Conservation (phyloP, 2,113 vertebrate species). For the Myxocyprinus asiaticus region DNA sequence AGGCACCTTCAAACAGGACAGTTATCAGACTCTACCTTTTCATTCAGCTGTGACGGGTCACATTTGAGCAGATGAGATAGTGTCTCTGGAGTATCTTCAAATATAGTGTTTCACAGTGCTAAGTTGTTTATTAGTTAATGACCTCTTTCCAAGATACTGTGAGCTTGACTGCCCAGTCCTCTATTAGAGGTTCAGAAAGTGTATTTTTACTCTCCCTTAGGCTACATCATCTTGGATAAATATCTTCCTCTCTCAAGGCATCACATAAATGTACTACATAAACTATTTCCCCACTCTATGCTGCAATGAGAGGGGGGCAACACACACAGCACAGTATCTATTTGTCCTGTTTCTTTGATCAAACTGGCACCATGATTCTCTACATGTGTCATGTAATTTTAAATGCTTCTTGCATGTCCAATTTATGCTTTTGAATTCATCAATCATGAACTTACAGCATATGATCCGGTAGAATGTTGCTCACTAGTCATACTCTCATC, state of each 20-base stretch:
- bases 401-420: not conserved
- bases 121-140: constrained; percentile 20
- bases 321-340: not conserved
- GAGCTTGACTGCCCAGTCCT: not conserved
- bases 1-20: not conserved
- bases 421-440: not conserved
- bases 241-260: not conserved
- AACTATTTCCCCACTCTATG: not conserved
- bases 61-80: not conserved
- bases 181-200: constrained; percentile 3
- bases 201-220: not conserved
- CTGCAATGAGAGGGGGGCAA: not conserved
- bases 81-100: not conserved
- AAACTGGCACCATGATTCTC: not conserved
- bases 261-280: not conserved
- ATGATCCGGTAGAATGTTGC: not conserved
- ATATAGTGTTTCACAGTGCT: not conserved
- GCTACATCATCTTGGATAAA: not conserved
- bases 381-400: not conserved
- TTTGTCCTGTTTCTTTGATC: not conserved
- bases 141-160: not conserved
- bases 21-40: not conserved
- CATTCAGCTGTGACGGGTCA: constrained; percentile 16
- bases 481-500: not conserved
- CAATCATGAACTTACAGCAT: not conserved